These are phyloP conservation scores for Puma concolor DNA, from an alignment of 2,113 vertebrate species.

Conservation along the genomic window DNA sequence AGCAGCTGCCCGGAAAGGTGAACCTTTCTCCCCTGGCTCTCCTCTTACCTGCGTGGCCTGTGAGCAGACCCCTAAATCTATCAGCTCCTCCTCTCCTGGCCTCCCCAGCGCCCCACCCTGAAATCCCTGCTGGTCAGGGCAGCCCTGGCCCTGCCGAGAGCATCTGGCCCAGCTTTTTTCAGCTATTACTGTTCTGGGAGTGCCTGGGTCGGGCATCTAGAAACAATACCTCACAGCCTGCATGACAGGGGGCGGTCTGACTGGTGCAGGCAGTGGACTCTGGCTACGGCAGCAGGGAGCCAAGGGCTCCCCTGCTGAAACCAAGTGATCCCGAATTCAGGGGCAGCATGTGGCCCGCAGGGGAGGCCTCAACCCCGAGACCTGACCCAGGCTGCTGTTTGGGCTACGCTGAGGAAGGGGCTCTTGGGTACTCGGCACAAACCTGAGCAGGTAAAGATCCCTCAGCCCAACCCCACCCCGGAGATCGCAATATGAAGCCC, in stretches of 20 bases:
- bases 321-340: background rate
- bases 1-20: fast-evolving
- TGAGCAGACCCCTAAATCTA: background rate
- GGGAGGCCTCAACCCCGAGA: too few species aligned
- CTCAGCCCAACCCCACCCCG: background rate
- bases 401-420: fast-evolving
- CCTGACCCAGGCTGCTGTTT: background rate
- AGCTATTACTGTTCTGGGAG: fast-evolving
- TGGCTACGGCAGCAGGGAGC: fast-evolving
- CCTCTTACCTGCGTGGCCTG: background rate
- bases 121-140: background rate
- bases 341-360: background rate
- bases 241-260: background rate
- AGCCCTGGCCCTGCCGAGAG: background rate
- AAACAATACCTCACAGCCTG: fast-evolving
- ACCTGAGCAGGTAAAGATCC: background rate
- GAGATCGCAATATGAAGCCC: fast-evolving
- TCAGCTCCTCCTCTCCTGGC: background rate
- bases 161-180: fast-evolving
- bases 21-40: background rate
- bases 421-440: fast-evolving
- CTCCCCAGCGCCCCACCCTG: background rate
- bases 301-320: background rate
- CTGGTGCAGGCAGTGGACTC: background rate
- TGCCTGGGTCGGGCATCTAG: fast-evolving